A percentile compares a stretch with the other conserved stretches of the same genome.
Evolutionary conservation across 1,140 invertebrate species (phyloP).

Genomic region (Metaphire vulgaris): DNA sequence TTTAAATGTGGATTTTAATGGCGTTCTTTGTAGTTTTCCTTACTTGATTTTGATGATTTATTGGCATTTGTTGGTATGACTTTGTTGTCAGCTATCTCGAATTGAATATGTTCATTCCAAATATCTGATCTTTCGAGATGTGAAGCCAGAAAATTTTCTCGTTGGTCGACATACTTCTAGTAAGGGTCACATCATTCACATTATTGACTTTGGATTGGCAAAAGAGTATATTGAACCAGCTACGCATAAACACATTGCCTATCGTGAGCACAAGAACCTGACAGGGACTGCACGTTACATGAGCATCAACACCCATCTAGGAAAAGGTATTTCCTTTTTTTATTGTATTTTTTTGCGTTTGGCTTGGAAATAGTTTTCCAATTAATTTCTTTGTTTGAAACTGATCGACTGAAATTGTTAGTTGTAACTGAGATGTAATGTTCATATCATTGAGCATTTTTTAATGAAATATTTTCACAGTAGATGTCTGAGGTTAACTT

Average conservation of each 20-base stretch:
- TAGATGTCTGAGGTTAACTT: no score
- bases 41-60: no score
- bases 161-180: slow-evolving; percentile 95
- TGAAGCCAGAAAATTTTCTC: slow-evolving; percentile 99
- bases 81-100: slow-evolving; percentile 56
- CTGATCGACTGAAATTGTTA: no score
- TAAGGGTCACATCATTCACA: slow-evolving; percentile 98
- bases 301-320: slow-evolving; percentile 99
- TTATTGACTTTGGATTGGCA: slow-evolving; percentile 96
- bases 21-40: no score
- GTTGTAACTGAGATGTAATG: no score
- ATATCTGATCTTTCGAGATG: slow-evolving; percentile 84
- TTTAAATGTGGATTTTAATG: no score
- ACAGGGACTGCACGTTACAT: slow-evolving; percentile 94
- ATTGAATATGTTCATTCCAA: slow-evolving; percentile 90
- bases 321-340: slow-evolving; percentile 75
- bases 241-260: slow-evolving; percentile 95
- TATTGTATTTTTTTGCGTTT: no score
- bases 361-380: no score
- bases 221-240: slow-evolving; percentile 99
- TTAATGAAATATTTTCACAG: no score
- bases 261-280: slow-evolving; percentile 98
- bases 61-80: no score
- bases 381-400: no score
- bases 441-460: no score